phyloP scores from a whole-genome alignment of 2,888 invertebrate genomes.

The Phalangium opilio region DNA sequence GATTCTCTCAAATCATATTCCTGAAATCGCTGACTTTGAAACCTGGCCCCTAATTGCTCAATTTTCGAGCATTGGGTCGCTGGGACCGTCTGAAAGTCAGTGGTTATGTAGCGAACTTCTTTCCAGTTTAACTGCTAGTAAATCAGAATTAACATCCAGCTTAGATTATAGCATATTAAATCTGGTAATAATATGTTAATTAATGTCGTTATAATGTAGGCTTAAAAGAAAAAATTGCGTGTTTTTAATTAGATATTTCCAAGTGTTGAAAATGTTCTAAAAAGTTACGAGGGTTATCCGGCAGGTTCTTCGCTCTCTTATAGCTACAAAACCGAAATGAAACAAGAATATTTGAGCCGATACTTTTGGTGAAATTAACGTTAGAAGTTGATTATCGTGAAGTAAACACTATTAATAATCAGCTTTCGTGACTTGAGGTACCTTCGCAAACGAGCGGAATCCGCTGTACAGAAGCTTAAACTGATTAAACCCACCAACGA shows the following conservation, averaged over 20 bases:
- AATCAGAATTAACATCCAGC: constrained; percentile 1
- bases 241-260: constrained; percentile 44
- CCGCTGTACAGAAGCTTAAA: too few relatives aligned
- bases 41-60: constrained; percentile 66
- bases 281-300: constrained; percentile 63
- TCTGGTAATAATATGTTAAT: too few relatives aligned
- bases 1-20: constrained; percentile 2
- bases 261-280: constrained; percentile 61
- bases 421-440: too few relatives aligned
- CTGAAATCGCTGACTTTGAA: too few relatives aligned
- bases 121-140: constrained; percentile 16
- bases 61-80: constrained; percentile 77
- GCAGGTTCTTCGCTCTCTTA: constrained; percentile 86
- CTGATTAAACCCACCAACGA: too few relatives aligned
- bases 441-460: too few relatives aligned
- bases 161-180: too few relatives aligned
- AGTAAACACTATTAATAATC: too few relatives aligned
- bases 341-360: constrained; percentile 65
- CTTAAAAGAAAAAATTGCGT: background rate
- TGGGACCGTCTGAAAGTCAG: constrained; percentile 43
- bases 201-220: background rate
- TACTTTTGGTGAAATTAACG: constrained; percentile 59
- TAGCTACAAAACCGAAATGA: constrained; percentile 50
- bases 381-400: too few relatives aligned
- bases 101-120: constrained; percentile 22